Evolutionary conservation across 1,140 invertebrate species (phyloP), one percentile per base, ranked within the genome.

Genomic region (Temnothorax curvispinosus): DNA sequence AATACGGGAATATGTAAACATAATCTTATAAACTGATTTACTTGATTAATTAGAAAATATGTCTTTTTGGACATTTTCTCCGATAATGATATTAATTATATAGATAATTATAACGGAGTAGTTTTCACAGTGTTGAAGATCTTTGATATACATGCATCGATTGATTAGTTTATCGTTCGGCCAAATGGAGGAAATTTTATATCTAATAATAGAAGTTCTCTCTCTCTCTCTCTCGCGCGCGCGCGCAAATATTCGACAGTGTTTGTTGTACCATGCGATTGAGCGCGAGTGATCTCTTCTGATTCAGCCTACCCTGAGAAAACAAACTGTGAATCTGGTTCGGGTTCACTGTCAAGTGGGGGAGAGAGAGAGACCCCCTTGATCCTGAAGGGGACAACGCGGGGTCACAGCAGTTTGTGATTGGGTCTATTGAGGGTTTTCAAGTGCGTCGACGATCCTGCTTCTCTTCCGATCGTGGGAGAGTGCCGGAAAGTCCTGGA

Each of bases 271-370:
- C 86, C 91, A 90, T 72, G 87, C 89, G 89, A 88, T 90, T 88
- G 91, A 91, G 78, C 92, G 93, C 91, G 93, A 94, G 93, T 94
- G 94, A 92, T 93, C 92, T 93, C 89, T 58, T 77, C 69, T 85
- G 80, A 89, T 88, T 92, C 89, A 27, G 86, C 71, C 76, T 87
- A 88, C 90, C 87, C 91, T 94, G 93, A 93, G 94, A 95, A 95
- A 95, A 95, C 93, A 95, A 95, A 95, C 93, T 87, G 64, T 84
- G 91, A 93, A 92, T 93, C 92, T 93, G 89, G 91, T 91, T 86
- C 87, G 89, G 85, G 85, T 84, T 87, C 86, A 86, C 90, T 90
- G 88, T 89, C 75, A 87, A 85, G 85, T 71, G 91, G 88, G 88
- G 89, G 47, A 13, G 47, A 50, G 11, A 50, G 87, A 88, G 82